Conservation (phyloP, 2,113 vertebrate genomes). For the Oophaga pumilio region DNA sequence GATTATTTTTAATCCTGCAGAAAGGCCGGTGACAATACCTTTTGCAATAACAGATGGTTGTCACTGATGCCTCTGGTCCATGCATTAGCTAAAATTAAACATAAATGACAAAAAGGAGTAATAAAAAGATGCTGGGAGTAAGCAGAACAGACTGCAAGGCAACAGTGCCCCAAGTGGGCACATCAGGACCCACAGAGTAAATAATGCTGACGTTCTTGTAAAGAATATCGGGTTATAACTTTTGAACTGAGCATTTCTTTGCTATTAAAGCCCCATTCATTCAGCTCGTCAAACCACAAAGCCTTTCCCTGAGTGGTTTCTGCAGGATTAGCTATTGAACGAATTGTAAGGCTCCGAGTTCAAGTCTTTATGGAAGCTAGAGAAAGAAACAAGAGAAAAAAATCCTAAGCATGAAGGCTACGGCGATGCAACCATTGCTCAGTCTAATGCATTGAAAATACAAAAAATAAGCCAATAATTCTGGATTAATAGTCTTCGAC, state of each 20-base stretch:
- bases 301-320: neutral
- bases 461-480: neutral
- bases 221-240: neutral
- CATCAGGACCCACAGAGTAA: neutral
- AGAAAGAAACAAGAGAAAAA: neutral
- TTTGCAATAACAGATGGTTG: too few relatives aligned
- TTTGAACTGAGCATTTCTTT: neutral
- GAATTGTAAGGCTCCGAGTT: slow-evolving; percentile 8
- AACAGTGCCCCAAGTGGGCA: neutral
- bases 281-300: slow-evolving; percentile 1
- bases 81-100: too few relatives aligned
- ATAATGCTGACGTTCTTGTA: neutral
- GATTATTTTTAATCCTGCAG: too few relatives aligned
- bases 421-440: neutral
- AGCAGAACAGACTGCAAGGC: neutral
- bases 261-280: neutral
- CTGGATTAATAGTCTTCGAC: too few relatives aligned
- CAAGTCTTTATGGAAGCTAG: neutral
- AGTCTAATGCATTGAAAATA: neutral
- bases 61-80: too few relatives aligned
- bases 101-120: neutral
- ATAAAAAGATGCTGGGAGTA: neutral
- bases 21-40: too few relatives aligned
- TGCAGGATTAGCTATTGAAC: slow-evolving; percentile 14
- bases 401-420: neutral